Base-by-base conservation (phyloP, 2,797 vertebrate genomes). In the Helarctos malayanus region DNA sequence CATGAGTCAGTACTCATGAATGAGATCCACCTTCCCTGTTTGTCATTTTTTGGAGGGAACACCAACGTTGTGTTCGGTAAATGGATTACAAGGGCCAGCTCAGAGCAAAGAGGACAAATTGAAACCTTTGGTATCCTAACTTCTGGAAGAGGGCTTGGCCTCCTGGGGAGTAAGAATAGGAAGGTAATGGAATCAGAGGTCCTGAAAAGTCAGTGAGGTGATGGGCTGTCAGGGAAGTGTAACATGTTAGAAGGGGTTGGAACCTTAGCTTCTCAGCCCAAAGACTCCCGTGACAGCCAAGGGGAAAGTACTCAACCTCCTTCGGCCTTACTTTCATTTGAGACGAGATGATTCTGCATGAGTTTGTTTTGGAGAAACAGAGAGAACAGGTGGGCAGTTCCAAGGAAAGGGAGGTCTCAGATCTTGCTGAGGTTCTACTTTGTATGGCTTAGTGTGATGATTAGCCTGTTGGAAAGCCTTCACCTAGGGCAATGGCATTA, bases 161-260 rank as follows among this genome's bases (percentile, higher is more conserved):
- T 80, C 25, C 18, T 38, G 8, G 23, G 3, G 47, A 27, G 13
- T n/a, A 7, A 49, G 27, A n/a, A 5, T 35, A 57, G 83, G 73
- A 35, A 18, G 27, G 35, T 47, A 2, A 32, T 2, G 23, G 29
- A 32, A n/a, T 41, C 5, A 9, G 35, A 13, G 14, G 16, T 38
- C 2, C 45, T 18, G 29, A 78, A 89, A 18, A 71, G 57, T 32
- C 41, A 7, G 3, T 27, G 65, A 73, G 80, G 59, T 6, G 29
- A 41, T 29, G n/a, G 35, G 38, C 35, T 41, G 0, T 25, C 52
- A 6, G 65, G 45, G 59, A 47, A 41, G 15, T 13, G 0, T 7
- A 7, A 2, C 21, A 6, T 1, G 1, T 14, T 35, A 27, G 41
- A 54, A 38, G 49, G 11, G 25, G 2, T 4, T 25, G 8, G n/a